Evolutionary conservation across 1,140 invertebrate genomes (phyloP).

Genomic region (Ostrea edulis): DNA sequence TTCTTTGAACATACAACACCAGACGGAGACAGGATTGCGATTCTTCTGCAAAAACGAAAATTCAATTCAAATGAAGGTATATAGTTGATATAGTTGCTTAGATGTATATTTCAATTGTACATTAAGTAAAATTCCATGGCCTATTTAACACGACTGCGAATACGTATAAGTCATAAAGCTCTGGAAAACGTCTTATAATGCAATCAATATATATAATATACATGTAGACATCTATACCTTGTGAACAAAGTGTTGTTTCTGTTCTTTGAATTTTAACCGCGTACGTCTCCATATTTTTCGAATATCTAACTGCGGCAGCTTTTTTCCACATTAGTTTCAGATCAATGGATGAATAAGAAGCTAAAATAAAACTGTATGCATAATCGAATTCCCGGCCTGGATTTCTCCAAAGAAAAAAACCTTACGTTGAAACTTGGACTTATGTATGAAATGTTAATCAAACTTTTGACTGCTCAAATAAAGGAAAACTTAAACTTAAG

Average conservation of each 20-base stretch:
- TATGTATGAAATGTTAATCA: no score
- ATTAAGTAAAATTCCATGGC: not conserved
- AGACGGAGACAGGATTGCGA: conserved; percentile 23
- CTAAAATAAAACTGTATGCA: not conserved
- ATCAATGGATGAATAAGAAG: not conserved
- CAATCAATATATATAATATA: no score
- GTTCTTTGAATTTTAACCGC: not conserved
- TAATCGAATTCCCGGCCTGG: no score
- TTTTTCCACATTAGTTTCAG: not conserved
- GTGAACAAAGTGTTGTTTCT: not conserved
- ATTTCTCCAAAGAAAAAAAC: no score
- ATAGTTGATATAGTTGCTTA: no score
- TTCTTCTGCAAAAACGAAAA: not conserved
- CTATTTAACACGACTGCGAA: not conserved
- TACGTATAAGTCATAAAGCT: no score
- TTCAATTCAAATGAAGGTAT: no score
- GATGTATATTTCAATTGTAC: no score
- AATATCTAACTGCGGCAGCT: not conserved
- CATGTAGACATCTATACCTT: not conserved
- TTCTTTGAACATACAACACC: conserved; percentile 4
- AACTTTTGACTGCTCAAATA: no score
- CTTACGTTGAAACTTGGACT: no score
- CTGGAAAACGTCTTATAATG: no score
- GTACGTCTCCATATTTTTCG: not conserved
- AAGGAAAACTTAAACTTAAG: no score